Evolutionary conservation across 2,888 invertebrate species (phyloP), one percentile per base, ranked within the genome.

Genomic region (Campoplex capitator): DNA sequence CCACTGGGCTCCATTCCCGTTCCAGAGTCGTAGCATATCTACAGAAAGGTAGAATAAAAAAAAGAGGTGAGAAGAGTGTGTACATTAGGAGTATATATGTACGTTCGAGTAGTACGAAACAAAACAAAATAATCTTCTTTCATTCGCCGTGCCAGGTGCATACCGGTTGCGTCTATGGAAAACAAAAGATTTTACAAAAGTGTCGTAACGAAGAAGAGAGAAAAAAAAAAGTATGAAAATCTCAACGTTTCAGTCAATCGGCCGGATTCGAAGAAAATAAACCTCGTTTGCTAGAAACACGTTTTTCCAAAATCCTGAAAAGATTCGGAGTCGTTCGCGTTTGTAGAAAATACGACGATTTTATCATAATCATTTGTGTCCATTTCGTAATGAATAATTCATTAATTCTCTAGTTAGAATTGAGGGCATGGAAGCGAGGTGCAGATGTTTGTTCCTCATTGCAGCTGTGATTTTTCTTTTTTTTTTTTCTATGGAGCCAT

Each of bases 61-160:
- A 62, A 11, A 62, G 42, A 28, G 35, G 45, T 38, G 13, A 32
- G 38, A 23, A 13, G 45, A 42, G 62, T 16, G 23, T 35, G 48
- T 38, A 35, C 56, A 71, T 80, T 78, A 78, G 65, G 3, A 35
- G 65, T 48, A 48, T 65, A 62, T 71, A 62, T 38, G 42, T 48
- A 48, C 35, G 48, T n/a, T 45, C 58, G 16, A 58, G 11, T 9
- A 56, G n/a, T 23, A 23, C n/a, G 4, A 32, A 11, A 23, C 42
- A 28, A 70, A 54, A 38, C 23, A 80, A 48, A 42, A 65, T 32
- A 65, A 54, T 77, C 51, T 11, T 32, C 28, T 73, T 67, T 67
- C 45, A 73, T 78, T 84, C n/a, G 23, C 62, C 54, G 62, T 16
- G n/a, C 54, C 71, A 54, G 71, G 83, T 71, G 83, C 45, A 58